Percentiles rank a stretch among this genome's conserved stretches.
Conservation (phyloP, 2,888 invertebrate genomes). For the Oconnorella tubifera region DNA sequence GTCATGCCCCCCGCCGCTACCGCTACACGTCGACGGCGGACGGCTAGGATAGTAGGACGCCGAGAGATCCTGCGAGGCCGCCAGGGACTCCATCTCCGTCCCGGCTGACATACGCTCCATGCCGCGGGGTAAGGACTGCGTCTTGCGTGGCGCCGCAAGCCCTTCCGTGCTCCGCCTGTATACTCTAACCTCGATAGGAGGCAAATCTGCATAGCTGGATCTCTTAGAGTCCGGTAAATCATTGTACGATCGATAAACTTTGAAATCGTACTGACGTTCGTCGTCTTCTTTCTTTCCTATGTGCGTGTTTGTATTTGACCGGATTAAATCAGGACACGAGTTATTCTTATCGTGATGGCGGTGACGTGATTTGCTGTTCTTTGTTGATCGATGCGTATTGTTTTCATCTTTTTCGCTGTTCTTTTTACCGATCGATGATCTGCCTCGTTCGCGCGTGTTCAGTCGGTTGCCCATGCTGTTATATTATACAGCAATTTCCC, state of each 20-base stretch:
- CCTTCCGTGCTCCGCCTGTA: slow-evolving; percentile 14
- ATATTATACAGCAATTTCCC: too few species aligned
- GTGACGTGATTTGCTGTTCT: too few species aligned
- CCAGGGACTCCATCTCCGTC: background rate
- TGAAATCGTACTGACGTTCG: slow-evolving; percentile 1
- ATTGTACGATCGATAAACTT: slow-evolving; percentile 13
- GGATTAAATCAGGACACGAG: slow-evolving; percentile 11
- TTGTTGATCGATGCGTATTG: too few species aligned
- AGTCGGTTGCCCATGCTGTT: too few species aligned
- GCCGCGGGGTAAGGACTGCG: slow-evolving; percentile 17
- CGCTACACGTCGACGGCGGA: slow-evolving; percentile 4
- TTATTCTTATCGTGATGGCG: too few species aligned
- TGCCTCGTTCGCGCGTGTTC: too few species aligned
- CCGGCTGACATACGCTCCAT: slow-evolving; percentile 7
- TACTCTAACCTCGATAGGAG: slow-evolving; percentile 4
- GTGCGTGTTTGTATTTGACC: too few species aligned
- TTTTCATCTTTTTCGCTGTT: too few species aligned
- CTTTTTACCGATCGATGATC: too few species aligned
- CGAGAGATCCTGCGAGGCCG: background rate
- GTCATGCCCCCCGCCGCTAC: background rate
- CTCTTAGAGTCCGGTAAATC: slow-evolving; percentile 13
- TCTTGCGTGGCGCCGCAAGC: background rate
- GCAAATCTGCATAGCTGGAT: slow-evolving; percentile 8
- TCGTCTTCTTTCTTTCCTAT: too few species aligned
- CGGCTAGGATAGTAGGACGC: background rate